Conservation (phyloP, 1,140 invertebrate genomes). For the Paralvinella palmiformis region DNA sequence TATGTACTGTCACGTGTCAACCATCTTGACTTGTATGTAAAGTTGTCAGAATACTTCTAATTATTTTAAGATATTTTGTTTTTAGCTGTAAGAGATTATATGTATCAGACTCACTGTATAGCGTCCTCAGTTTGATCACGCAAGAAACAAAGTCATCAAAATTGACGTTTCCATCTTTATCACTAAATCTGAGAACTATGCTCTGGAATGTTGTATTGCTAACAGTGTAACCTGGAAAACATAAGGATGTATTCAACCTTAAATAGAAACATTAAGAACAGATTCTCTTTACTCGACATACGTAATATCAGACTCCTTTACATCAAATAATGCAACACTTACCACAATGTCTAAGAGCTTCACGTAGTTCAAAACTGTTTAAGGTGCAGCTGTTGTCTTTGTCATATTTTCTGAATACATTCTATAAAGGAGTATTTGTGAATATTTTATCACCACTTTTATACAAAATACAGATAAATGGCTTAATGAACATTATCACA, state of each 20-base stretch:
- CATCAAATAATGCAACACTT: too few relatives aligned
- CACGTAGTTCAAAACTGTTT: constrained; percentile 71
- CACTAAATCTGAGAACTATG: constrained; percentile 78
- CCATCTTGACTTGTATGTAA: too few relatives aligned
- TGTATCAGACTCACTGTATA: constrained; percentile 44
- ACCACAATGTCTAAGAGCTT: constrained; percentile 60
- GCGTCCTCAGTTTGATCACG: constrained; percentile 78
- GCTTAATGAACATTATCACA: not conserved
- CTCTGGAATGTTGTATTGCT: constrained; percentile 82
- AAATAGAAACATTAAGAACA: too few relatives aligned
- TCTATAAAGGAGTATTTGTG: constrained; percentile 51
- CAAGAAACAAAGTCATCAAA: constrained; percentile 93
- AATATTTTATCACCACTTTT: not conserved
- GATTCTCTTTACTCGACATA: too few relatives aligned
- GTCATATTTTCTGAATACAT: constrained; percentile 76
- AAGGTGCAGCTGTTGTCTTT: constrained; percentile 69
- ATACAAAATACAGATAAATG: not conserved
- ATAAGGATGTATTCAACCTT: not conserved
- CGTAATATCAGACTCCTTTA: too few relatives aligned
- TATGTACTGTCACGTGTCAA: too few relatives aligned
- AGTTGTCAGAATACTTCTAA: too few relatives aligned
- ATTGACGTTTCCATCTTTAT: constrained; percentile 70
- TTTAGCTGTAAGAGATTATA: too few relatives aligned
- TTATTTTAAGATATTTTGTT: too few relatives aligned
- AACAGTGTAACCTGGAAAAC: constrained; percentile 61